Base-by-base conservation (phyloP, 2,797 vertebrate genomes). In the Pseudomugil tenellus region DNA sequence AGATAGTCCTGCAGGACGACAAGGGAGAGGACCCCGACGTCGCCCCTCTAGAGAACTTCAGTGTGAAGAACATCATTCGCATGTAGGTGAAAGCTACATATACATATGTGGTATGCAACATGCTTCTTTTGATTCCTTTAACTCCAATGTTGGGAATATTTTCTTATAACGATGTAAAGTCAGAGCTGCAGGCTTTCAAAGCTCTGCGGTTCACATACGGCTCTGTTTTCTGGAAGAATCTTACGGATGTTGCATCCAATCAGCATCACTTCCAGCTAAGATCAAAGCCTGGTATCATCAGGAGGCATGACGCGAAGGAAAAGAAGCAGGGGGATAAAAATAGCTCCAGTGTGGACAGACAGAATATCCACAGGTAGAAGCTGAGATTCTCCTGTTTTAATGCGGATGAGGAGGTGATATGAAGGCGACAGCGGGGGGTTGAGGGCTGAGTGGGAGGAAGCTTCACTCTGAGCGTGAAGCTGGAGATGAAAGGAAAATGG, bases 1-100 rank as follows among this genome's bases (percentile, higher is more conserved):
- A 99, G 93, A 96, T 99, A 1, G 95, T 99, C 76, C 95, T 99
- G 21, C 98, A 99, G 84, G 96, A 97, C 12, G 97, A 99, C 59
- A 95, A 94, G 87, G 98, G 98, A 3, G 92, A 97, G 70, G 97
- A 99, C 86, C 97, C 97, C 0, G 98, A 99, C 69, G 86, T 91
- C 62, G 93, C 96, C 34, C 96, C 96, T 0, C 21, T 99, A 89
- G 97, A 98, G 83, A 99, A 98, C 92, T 99, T 99, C 92, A 98
- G 94, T 12, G 97, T 99, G 67, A 98, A 95, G 90, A 98, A 96
- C 87, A 96, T 99, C 17, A 95, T 99, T 88, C 96, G 96, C 88
- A 97, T 99, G 98, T 99, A 92, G 96, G 97, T 89, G 31, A 29
- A 63, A 26, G 35, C 19, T 58, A 41, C 35, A 52, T 31, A 31